A percentile compares a stretch with the other conserved stretches of the same genome.
phyloP scores from a whole-genome alignment of 2,888 invertebrate genomes.

The Lasioglossum calceatum region DNA sequence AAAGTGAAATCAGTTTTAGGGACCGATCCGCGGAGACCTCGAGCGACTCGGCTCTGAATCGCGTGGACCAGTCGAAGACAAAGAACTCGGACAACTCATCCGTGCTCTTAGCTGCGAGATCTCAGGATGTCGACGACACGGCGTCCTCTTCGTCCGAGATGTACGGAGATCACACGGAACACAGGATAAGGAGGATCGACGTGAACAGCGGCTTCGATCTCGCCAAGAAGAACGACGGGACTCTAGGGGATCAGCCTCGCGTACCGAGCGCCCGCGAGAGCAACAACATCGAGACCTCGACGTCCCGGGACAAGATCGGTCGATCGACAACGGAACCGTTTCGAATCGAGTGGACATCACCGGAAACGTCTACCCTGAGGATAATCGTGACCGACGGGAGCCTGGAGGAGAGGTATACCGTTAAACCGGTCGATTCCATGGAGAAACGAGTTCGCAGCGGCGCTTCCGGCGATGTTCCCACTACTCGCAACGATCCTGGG shows the following conservation, averaged over 20 bases:
- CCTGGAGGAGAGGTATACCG: conserved; percentile 66
- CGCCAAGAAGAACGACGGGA: background rate
- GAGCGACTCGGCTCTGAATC: background rate
- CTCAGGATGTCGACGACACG: background rate
- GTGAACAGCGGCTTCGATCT: background rate
- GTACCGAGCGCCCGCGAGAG: conserved; percentile 38
- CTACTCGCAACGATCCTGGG: background rate
- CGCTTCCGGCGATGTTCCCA: conserved; percentile 47
- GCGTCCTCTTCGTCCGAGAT: conserved; percentile 13
- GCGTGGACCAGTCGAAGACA: background rate
- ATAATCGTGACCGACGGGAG: conserved; percentile 73
- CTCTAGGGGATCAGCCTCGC: conserved; percentile 12
- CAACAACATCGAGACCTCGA: conserved; percentile 61
- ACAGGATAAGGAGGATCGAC: conserved; percentile 33
- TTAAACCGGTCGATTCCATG: conserved; percentile 63
- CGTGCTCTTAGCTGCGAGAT: background rate
- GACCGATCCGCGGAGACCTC: conserved; percentile 15
- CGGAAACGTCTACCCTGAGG: conserved; percentile 67
- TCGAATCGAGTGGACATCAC: conserved; percentile 38
- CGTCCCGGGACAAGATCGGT: conserved; percentile 47
- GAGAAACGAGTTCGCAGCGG: conserved; percentile 50
- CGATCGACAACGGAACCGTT: conserved; percentile 46
- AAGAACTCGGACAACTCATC: background rate
- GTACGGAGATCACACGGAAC: conserved; percentile 41
- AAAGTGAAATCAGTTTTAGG: conserved; percentile 53